A percentile compares a stretch with the other conserved stretches of the same genome.
These are phyloP conservation scores for Apodemus speciosus DNA, from an alignment of 2,113 vertebrate genomes.

Conservation along the genomic window DNA sequence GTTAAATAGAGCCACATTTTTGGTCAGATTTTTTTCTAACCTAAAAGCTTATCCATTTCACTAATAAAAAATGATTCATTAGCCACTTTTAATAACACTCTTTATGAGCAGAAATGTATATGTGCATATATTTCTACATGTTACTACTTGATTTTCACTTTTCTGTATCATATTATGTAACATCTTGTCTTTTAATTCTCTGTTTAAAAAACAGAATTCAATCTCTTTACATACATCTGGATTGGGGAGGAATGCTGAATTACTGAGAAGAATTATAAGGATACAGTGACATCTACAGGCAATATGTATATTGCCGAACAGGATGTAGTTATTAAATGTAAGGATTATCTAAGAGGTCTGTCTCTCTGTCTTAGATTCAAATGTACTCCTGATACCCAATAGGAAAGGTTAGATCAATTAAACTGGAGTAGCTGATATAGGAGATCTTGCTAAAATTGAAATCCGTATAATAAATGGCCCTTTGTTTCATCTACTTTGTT, in stretches of 20 bases:
- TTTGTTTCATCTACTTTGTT: constrained; percentile 49
- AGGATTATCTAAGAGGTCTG: background rate
- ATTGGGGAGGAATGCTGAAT: background rate
- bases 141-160: constrained; percentile 67
- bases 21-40: constrained; percentile 40
- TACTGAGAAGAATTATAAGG: constrained; percentile 70
- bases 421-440: constrained; percentile 28
- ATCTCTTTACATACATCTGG: constrained; percentile 67
- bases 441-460: constrained; percentile 51
- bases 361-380: background rate
- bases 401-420: constrained; percentile 56
- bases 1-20: constrained; percentile 17
- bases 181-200: constrained; percentile 74
- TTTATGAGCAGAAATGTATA: background rate
- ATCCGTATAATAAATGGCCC: constrained; percentile 43
- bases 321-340: background rate
- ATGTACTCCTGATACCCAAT: background rate
- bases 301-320: constrained; percentile 44
- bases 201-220: constrained; percentile 79
- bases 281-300: constrained; percentile 86
- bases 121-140: background rate
- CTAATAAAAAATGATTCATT: background rate
- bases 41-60: constrained; percentile 28
- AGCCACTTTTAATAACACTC: constrained; percentile 33
- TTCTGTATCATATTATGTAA: constrained; percentile 74